Base-by-base conservation (phyloP, 2,113 vertebrate species). In the Silurus asotus region DNA sequence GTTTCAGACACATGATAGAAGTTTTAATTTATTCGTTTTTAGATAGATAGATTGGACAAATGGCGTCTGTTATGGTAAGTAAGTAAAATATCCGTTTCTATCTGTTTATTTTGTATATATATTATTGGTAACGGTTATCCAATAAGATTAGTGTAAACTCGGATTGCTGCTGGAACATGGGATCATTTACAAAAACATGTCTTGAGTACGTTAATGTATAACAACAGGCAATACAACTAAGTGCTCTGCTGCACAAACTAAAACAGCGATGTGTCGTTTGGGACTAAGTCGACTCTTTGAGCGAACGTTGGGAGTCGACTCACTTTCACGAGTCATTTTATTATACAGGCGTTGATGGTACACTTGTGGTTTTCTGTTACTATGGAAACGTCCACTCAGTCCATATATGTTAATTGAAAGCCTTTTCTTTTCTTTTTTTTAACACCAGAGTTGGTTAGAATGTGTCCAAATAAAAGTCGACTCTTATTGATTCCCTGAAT, bases 1-100 rank as follows among this genome's bases (percentile, higher is more conserved):
- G 56, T 13, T 83, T 13, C 10, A 23, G 14, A 37, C 25, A 37
- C 28, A 69, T 61, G 20, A 23, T 58, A 59, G 62, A n/a, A 53
- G 5, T 55, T 82, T 78, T 15, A 64, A 64, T 4, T 70, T 6
- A 2, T 80, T 45, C n/a, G 14, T 58, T 45, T 55, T 64, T 53
- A 49, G 25, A 20, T 67, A 78, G 25, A 13, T 84, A 25, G 55
- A 0, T 28, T 28, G 28, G 45, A 19, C 17, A 17, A 17, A 95
- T 95, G 94, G 93, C 93, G 37, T 95, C 94, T 84, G 93, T 95
- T 77, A 49, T 94, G 93, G 94, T 95, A 85, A 93, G 93, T 88
- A 25, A 67, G 6, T 23, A 65, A 0, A 37, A 37, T 37, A 37
- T 37, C 37, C 37, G 37, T 37, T 37, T 37, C 37, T 37, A 37